phyloP scores from a whole-genome alignment of 2,113 vertebrate species.

The Nycticebus coucang region DNA sequence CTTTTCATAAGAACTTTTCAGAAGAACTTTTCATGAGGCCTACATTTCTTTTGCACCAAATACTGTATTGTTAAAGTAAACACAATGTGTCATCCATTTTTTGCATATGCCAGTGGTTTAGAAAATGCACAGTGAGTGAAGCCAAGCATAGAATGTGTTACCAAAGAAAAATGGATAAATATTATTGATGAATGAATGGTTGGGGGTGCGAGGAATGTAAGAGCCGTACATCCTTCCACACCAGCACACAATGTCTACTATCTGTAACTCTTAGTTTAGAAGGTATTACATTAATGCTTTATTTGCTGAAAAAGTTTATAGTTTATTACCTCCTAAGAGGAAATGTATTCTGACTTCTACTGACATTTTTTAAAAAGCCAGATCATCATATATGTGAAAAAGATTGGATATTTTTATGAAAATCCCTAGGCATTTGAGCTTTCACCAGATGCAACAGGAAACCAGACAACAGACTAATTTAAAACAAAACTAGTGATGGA shows the following conservation, averaged over 20 bases:
- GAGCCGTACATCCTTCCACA: background rate
- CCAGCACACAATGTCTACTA: background rate
- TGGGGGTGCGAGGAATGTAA: background rate
- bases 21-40: background rate
- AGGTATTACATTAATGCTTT: background rate
- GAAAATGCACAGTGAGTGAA: constrained; percentile 23
- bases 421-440: background rate
- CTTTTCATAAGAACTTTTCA: background rate
- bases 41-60: constrained; percentile 28
- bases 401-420: background rate
- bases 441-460: background rate
- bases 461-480: background rate
- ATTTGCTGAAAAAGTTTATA: background rate
- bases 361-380: background rate
- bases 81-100: background rate
- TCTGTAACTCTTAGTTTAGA: background rate
- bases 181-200: constrained; percentile 8
- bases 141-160: background rate
- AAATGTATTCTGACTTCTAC: background rate
- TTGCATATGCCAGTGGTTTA: constrained; percentile 27
- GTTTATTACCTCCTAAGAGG: background rate
- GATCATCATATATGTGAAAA: too few species aligned
- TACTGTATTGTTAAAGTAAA: constrained; percentile 5
- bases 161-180: constrained; percentile 30
- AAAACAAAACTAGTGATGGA: background rate